phyloP scores from a whole-genome alignment of 1,140 invertebrate species.

The Drosophila ambigua region DNA sequence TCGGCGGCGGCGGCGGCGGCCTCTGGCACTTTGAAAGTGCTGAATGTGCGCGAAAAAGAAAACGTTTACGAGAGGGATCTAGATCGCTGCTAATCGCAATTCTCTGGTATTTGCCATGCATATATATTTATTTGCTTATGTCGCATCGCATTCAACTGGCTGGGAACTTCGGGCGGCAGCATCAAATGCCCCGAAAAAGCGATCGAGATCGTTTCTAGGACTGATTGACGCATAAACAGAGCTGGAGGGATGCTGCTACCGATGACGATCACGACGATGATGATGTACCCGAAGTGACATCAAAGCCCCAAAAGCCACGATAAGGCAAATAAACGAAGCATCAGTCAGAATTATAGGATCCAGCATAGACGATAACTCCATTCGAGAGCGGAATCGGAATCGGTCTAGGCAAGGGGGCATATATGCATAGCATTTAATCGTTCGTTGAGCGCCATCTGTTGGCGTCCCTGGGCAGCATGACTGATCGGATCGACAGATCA shows the following conservation, averaged over 20 bases:
- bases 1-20: slow-evolving; percentile 12
- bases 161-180: slow-evolving; percentile 69
- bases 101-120: slow-evolving; percentile 22
- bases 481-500: slow-evolving; percentile 58
- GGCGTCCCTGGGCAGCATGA: slow-evolving; percentile 42
- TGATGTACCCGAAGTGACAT: slow-evolving; percentile 58
- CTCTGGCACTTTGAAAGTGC: slow-evolving; percentile 76
- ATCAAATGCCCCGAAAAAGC: slow-evolving; percentile 69
- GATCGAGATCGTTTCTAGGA: slow-evolving; percentile 19
- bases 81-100: slow-evolving; percentile 26
- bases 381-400: background rate
- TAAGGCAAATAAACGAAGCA: slow-evolving; percentile 74
- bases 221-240: slow-evolving; percentile 66
- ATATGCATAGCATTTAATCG: slow-evolving; percentile 36
- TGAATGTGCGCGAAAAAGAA: slow-evolving; percentile 59
- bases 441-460: slow-evolving; percentile 63
- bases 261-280: slow-evolving; percentile 23
- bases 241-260: slow-evolving; percentile 33
- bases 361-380: slow-evolving; percentile 44
- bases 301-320: slow-evolving; percentile 60
- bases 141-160: slow-evolving; percentile 62
- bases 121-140: slow-evolving; percentile 76
- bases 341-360: slow-evolving; percentile 52
- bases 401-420: too few species aligned
- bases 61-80: background rate